Evolutionary conservation across 2,797 vertebrate species (phyloP).

Genomic region (Botia kubotai): DNA sequence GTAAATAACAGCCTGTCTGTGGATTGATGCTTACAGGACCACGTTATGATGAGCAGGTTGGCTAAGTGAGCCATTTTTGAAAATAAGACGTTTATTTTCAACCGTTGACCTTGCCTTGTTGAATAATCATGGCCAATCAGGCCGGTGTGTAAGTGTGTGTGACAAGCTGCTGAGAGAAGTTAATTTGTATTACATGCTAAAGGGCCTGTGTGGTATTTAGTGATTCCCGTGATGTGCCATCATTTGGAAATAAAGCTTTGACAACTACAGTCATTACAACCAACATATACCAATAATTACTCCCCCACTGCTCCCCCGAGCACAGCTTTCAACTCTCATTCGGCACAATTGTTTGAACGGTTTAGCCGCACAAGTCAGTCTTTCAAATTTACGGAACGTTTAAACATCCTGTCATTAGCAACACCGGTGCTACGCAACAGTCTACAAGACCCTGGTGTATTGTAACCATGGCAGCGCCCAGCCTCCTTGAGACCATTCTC

Average conservation of each 20-base stretch:
- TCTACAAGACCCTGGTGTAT: constrained; percentile 42
- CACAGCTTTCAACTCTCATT: constrained; percentile 10
- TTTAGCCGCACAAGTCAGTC: constrained; percentile 22
- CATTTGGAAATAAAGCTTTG: constrained; percentile 49
- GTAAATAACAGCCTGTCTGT: constrained; percentile 61
- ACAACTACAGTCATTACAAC: constrained; percentile 46
- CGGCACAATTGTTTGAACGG: neutral
- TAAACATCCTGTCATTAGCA: constrained; percentile 39
- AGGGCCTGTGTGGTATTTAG: constrained; percentile 29
- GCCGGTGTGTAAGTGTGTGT: constrained; percentile 21
- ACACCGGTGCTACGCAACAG: neutral
- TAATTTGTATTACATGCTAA: constrained; percentile 46
- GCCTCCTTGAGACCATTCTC: constrained; percentile 32
- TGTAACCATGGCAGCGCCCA: constrained; percentile 50
- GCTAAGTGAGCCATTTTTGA: constrained; percentile 57
- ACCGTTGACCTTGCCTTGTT: constrained; percentile 47
- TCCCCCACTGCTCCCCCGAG: neutral
- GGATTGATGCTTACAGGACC: constrained; percentile 48
- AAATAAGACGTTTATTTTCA: constrained; percentile 61
- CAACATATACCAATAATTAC: constrained; percentile 51
- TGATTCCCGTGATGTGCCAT: constrained; percentile 26
- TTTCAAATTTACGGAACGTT: constrained; percentile 10
- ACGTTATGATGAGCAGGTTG: constrained; percentile 56
- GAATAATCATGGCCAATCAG: constrained; percentile 51
- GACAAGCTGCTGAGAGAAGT: constrained; percentile 49